Evolutionary conservation across 2,888 invertebrate species (phyloP), one percentile per base, ranked within the genome.

Genomic region (Eilema caniola): DNA sequence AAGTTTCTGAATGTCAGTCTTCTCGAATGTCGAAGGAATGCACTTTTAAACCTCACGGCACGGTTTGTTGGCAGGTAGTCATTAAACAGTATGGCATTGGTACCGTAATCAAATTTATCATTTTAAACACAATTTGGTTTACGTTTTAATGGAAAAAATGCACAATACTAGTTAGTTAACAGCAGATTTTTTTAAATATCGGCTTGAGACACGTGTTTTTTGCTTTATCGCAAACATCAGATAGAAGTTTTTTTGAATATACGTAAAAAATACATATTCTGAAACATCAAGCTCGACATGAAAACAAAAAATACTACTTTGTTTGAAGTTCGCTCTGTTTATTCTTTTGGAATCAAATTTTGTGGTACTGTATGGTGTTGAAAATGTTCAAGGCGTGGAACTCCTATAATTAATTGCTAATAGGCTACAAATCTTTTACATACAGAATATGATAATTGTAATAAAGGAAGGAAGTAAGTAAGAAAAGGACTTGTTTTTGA

Each of bases 401-500:
- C 16, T 14, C 33, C 14, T 37, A 37, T 24, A 23, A 37, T 16
- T 20, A 41, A 24, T 37, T 53, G 53, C 33, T 25, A 57, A 24
- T 59, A n/a, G n/a, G 5, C 11, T 57, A 37, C 24, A 37, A 25
- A 24, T n/a, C 41, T 41, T 53, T 25, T 25, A n/a, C 7, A 41
- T 25, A 41, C 5, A 23, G 14, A 67, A 53, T n/a, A 53, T 23
- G 33, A 63, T 24, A 67, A 67, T 68, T 61, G 65, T 37, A 65
- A 16, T 61, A 61, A 62, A 69, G 65, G 69, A 68, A 75, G 69
- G 64, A 69, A 73, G 69, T 77, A 81, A 81, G 77, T 76, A 75
- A 37, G 72, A 80, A 81, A 83, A 80, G 79, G 81, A 81, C 78
- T 75, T 65, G 69, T 77, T 79, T 79, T 79, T 73, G 57, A 70